A percentile compares a stretch with the other conserved stretches of the same genome.
Evolutionary conservation across 2,888 invertebrate genomes (phyloP).

Genomic region (Dichetophora obliterata): DNA sequence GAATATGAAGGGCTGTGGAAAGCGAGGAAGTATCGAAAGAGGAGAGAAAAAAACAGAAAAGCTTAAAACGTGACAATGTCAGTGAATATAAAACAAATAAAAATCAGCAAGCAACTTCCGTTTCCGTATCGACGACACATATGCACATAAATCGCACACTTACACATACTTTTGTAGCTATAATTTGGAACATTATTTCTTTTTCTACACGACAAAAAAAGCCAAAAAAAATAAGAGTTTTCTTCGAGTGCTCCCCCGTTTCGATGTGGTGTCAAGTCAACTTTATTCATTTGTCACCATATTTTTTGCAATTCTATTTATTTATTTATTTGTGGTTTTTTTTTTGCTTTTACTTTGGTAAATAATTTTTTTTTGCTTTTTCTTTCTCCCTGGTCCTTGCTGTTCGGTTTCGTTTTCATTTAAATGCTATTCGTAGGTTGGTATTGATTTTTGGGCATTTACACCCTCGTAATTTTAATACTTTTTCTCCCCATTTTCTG

Average conservation of each 20-base stretch:
- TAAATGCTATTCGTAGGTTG: background rate
- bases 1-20: background rate
- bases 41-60: background rate
- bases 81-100: background rate
- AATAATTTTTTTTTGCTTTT: background rate
- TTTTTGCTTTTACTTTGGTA: background rate
- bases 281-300: slow-evolving; percentile 25
- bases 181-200: slow-evolving; percentile 16
- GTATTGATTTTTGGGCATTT: slow-evolving; percentile 19
- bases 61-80: background rate
- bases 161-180: no score
- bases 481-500: background rate
- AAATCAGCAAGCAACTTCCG: slow-evolving; percentile 12
- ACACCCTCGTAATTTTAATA: slow-evolving; percentile 7
- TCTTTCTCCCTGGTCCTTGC: background rate
- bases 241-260: background rate
- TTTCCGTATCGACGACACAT: background rate
- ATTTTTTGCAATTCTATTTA: background rate
- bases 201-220: background rate
- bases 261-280: background rate
- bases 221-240: background rate
- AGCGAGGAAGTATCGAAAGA: background rate
- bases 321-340: background rate
- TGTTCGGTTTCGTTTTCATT: background rate
- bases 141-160: background rate